Evolutionary conservation across 2,888 invertebrate genomes (phyloP).

Genomic region (Elegia similella): DNA sequence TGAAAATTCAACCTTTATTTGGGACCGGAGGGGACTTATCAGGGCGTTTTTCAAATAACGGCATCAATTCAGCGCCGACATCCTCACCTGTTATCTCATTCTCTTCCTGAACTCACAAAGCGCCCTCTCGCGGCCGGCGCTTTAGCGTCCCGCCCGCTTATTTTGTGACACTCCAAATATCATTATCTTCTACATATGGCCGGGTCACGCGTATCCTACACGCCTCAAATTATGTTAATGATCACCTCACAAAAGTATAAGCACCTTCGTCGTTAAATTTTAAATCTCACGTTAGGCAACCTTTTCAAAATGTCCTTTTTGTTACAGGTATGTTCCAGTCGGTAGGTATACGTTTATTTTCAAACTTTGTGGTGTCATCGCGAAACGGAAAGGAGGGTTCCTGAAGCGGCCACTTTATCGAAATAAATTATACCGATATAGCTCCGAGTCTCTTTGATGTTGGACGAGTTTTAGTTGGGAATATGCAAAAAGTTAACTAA

Average conservation of each 20-base stretch:
- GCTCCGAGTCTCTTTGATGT: constrained; percentile 44
- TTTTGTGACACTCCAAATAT: constrained; percentile 55
- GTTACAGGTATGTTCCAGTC: constrained; percentile 55
- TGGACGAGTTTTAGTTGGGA: constrained; percentile 40
- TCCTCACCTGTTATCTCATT: constrained; percentile 63
- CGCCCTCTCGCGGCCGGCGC: constrained; percentile 44
- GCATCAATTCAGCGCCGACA: constrained; percentile 58
- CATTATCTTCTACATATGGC: constrained; percentile 51
- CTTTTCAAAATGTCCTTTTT: constrained; percentile 45
- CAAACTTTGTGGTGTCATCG: constrained; percentile 32
- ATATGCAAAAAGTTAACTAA: constrained; percentile 51
- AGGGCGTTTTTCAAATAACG: constrained; percentile 67
- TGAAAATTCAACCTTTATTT: constrained; percentile 60
- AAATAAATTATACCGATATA: constrained; percentile 46
- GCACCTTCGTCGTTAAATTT: constrained; percentile 51
- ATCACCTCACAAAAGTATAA: constrained; percentile 50
- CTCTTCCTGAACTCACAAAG: constrained; percentile 58
- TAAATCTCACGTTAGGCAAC: constrained; percentile 43
- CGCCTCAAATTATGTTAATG: constrained; percentile 56
- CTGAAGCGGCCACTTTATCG: constrained; percentile 40
- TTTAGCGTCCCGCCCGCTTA: constrained; percentile 48
- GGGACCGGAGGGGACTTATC: constrained; percentile 64
- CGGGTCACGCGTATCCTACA: constrained; percentile 41
- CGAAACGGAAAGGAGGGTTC: constrained; percentile 33
- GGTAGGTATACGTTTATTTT: constrained; percentile 28